Evolutionary conservation across 2,797 vertebrate species (phyloP).

Genomic region (Fringilla coelebs): DNA sequence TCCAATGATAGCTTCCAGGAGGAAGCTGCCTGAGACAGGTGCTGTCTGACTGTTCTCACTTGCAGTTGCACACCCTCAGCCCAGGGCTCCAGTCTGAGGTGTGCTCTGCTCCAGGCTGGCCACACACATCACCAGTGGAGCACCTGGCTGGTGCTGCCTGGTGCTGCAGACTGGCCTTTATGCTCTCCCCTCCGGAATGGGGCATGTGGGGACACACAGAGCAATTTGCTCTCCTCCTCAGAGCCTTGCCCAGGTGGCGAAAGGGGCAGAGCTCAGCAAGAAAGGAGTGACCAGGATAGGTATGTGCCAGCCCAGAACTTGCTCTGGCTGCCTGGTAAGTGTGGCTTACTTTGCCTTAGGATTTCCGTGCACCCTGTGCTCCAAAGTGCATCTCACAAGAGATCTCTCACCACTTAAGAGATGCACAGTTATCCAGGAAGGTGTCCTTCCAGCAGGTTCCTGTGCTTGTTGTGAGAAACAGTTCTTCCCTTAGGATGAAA

Average conservation of each 20-base stretch:
- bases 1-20: background rate
- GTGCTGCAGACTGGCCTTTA: background rate
- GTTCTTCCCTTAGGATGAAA: background rate
- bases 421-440: background rate
- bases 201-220: rapidly evolving
- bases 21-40: background rate
- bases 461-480: background rate
- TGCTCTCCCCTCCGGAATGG: background rate
- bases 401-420: background rate
- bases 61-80: background rate
- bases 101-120: background rate
- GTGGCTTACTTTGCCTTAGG: background rate
- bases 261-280: background rate
- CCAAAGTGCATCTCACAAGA: background rate
- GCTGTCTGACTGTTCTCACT: background rate
- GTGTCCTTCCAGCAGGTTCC: background rate
- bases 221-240: background rate
- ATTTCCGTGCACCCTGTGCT: background rate
- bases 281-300: background rate
- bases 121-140: background rate
- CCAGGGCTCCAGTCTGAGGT: background rate
- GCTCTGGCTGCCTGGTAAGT: background rate
- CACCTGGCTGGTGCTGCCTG: background rate
- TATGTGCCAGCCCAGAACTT: background rate
- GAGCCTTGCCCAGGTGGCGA: background rate